Evolutionary conservation across 2,797 vertebrate species (phyloP), one percentile per base, ranked within the genome.

Genomic region (Clarias fuscus): DNA sequence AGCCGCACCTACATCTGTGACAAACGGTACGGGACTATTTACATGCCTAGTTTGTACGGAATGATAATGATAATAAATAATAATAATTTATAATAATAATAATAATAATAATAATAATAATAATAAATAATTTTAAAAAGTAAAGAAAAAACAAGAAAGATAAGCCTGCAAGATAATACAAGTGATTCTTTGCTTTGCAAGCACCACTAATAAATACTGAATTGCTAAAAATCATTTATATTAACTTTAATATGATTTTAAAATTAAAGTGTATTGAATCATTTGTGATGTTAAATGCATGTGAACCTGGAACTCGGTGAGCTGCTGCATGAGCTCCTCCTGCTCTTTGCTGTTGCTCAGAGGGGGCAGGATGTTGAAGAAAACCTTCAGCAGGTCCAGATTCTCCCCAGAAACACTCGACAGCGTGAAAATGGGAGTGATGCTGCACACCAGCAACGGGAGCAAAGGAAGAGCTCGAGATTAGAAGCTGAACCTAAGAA

Each of bases 331-430:
- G 43, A 99, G 95, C 88, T 99, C 98, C 89, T 99, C 98, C 90
- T 99, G 98, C 90, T 98, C 97, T 91, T 99, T 98, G 92, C 97
- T 98, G 94, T 98, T 99, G 93, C 98, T 99, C 61, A 99, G 95
- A 2, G 98, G 98, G n/a, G 98, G 98, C 78, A 99, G 95, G 88
- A 99, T 97, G 87, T 99, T 99, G 91, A 99, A 96, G 92, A 99
- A 99, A 84, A 98, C 96, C 93, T 99, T 99, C 70, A 99, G 95
- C 82, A 99, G 93, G 85, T 99, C 97, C 86, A 99, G 91, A 89
- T 97, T 98, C 90, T 99, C 97, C 83, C 98, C 98, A 87, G 97
- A 97, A 90, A 99, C 98, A 22, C 97, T 99, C 92, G 98, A 99
- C 89, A 98, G 89, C 27, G 97, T 97, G 94, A 99, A 99, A 92